phyloP scores from a whole-genome alignment of 2,888 invertebrate genomes.

The Alcis repandata region DNA sequence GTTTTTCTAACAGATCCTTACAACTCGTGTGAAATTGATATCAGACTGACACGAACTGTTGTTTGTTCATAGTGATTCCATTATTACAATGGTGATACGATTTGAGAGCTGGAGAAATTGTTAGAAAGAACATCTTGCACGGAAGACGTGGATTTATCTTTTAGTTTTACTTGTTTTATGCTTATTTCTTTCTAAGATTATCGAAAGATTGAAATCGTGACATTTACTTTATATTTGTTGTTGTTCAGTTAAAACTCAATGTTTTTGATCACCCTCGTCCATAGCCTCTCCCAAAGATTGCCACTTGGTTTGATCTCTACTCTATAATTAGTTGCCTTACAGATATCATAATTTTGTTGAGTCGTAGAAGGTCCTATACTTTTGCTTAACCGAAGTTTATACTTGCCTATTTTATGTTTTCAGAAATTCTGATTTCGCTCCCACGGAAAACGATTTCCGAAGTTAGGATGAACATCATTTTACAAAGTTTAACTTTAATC shows the following conservation, averaged over 20 bases:
- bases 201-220: too few relatives aligned
- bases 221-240: too few relatives aligned
- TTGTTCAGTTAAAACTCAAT: too few relatives aligned
- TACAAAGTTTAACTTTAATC: constrained; percentile 2
- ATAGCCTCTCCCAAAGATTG: too few relatives aligned
- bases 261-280: too few relatives aligned
- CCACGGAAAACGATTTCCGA: neutral
- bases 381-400: neutral
- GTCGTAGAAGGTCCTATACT: neutral
- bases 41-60: constrained; percentile 64
- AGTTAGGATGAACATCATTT: neutral
- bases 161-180: neutral
- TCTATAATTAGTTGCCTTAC: too few relatives aligned
- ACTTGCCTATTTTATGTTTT: neutral
- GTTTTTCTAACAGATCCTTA: constrained; percentile 67
- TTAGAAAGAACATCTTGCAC: constrained; percentile 33
- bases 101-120: constrained; percentile 36
- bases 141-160: constrained; percentile 33
- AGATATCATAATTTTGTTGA: too few relatives aligned
- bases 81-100: constrained; percentile 63
- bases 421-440: neutral
- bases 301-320: too few relatives aligned
- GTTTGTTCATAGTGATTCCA: constrained; percentile 66
- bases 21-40: constrained; percentile 81
- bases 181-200: neutral